Evolutionary conservation across 2,797 vertebrate genomes (phyloP).

Genomic region (Phoxinus dragarum): DNA sequence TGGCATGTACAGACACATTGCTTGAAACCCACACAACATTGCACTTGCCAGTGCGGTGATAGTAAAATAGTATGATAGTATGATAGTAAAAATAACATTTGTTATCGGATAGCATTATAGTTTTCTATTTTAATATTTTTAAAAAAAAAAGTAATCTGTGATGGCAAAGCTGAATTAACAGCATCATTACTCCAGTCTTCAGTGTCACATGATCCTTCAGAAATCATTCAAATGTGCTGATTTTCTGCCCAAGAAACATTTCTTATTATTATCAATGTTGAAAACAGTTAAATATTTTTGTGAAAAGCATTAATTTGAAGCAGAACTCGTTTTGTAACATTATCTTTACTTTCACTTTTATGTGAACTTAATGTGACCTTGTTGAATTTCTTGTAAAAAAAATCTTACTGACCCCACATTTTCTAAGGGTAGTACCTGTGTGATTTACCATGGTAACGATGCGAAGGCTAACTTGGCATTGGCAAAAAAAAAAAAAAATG

Average conservation of each 20-base stretch:
- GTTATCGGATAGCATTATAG: slow-evolving; percentile 11
- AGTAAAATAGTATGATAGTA: neutral
- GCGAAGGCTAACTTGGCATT: neutral
- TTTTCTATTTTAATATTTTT: neutral
- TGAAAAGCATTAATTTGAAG: neutral
- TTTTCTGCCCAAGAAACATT: neutral
- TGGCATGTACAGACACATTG: slow-evolving; percentile 42
- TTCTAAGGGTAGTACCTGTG: neutral
- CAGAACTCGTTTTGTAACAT: neutral
- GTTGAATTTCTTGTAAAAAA: no score
- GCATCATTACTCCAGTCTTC: neutral
- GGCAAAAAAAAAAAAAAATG: neutral
- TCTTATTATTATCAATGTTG: neutral
- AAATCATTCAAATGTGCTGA: neutral
- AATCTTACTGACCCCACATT: neutral
- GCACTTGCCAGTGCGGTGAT: neutral
- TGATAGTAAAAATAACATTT: neutral
- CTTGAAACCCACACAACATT: slow-evolving; percentile 43
- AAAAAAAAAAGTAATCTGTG: neutral
- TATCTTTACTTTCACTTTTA: neutral
- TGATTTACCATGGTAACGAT: neutral
- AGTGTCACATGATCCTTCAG: neutral
- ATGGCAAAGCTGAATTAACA: neutral
- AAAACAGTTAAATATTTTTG: neutral
- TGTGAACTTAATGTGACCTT: neutral